Base-by-base conservation (phyloP, 2,888 invertebrate genomes). In the Ophion slaviceki region DNA sequence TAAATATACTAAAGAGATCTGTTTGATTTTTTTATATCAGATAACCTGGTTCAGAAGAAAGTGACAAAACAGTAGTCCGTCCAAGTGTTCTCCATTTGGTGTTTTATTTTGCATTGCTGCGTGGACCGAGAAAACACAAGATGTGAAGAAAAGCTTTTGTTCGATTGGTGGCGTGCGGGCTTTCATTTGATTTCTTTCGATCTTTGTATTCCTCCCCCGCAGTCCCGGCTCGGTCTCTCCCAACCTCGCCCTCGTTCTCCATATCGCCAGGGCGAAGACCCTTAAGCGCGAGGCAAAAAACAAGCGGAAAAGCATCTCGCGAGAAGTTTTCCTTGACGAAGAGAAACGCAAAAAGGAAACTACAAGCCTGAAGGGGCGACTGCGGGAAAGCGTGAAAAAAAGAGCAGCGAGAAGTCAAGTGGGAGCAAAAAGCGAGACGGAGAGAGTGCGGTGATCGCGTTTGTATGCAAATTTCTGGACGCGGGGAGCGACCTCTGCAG, bases 401-500 rank as follows among this genome's bases (percentile, higher is more conserved):
- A 67, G 85, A 80, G 87, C 88, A 66, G 47, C 79, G 78, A 85
- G 84, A 85, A 82, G 57, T 86, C 80, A 78, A 85, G 84, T 70
- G 79, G 36, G 81, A 85, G 82, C 47, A 53, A 62, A 64, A 79
- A 57, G 80, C 66, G 77, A 84, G 74, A 64, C 75, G 80, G 84
- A 82, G 80, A 81, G 82, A 85, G 88, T 88, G 87, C 53, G 86
- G 84, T 87, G 90, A 91, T 92, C 91, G 90, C 90, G 92, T 92
- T 92, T 92, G 89, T 91, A 92, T 92, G 92, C 91, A 92, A 92
- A 92, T 92, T 88, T 87, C 82, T 86, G 62, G 72, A 77, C 76
- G 68, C 40, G 45, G 32, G 75, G 28, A 45, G 80, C 57, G 61
- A 81, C 67, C 59, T 68, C 81, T 75, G 61, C 47, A 64, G 70